Base-by-base conservation (phyloP, 2,797 vertebrate genomes). In the Sternarchorhynchus goeldii region DNA sequence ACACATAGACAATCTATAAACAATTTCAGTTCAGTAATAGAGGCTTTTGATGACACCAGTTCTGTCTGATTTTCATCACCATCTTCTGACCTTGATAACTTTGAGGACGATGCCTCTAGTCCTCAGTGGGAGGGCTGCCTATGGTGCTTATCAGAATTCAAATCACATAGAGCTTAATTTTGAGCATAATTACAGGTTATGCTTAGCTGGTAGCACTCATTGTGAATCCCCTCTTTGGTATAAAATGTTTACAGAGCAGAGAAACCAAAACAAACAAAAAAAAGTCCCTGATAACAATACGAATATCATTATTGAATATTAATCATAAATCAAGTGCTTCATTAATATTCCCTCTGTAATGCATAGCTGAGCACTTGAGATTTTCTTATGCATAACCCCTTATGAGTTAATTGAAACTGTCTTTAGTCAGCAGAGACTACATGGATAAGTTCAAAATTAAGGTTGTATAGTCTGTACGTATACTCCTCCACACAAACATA, bases 101-200 rank as follows among this genome's bases (percentile, higher is more conserved):
- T 81, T 81, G 74, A 81, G 68, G 60, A 81, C 2, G 39, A 59
- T 76, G 55, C 36, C 25, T 64, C 58, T 71, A 57, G 73, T 75
- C 66, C 63, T 68, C 67, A 0, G 18, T 59, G 39, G 79, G 60
- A 72, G 17, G 63, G 55, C 76, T 65, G 53, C 59, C 76, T 76
- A 81, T 81, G 60, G 60, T 76, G 71, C 65, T 76, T 76, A 74
- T 66, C 68, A 74, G 70, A 79, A 81, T 79, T 73, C 58, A 77
- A 71, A 81, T 75, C 56, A 77, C 76, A 81, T 32, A 32, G 63
- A 65, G 56, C 71, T 83, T 83, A 81, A 81, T 81, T 84, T 81
- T 76, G 81, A 78, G 81, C 81, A 73, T 80, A 83, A 83, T 81
- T 84, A 81, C 80, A 81, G 77, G 45, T 76, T 73, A 70, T 79